These are phyloP conservation scores for Drosophila hydei DNA, from an alignment of 1,140 invertebrate genomes.

Conservation along the genomic window DNA sequence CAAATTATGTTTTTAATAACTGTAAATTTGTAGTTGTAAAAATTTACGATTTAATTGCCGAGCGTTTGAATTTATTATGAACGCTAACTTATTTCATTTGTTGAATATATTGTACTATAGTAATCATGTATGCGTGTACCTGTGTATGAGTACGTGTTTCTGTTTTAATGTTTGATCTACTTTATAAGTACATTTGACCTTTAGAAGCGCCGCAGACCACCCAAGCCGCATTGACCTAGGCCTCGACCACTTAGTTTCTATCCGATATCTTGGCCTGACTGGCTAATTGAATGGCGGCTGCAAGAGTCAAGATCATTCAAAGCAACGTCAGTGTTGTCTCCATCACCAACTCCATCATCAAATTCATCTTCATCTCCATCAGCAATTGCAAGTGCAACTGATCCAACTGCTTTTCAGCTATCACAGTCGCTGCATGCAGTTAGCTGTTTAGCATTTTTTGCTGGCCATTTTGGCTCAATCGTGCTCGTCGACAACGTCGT, in stretches of 20 bases:
- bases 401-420: constrained; percentile 23
- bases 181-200: constrained; percentile 38
- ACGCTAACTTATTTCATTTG: constrained; percentile 59
- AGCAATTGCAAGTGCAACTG: constrained; percentile 18
- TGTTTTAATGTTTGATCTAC: not conserved
- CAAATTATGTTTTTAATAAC: constrained; percentile 82
- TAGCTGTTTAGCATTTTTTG: constrained; percentile 62
- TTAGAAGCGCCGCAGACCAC: constrained; percentile 48
- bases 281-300: constrained; percentile 34
- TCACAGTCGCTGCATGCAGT: constrained; percentile 39
- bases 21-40: constrained; percentile 83
- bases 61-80: constrained; percentile 77
- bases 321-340: constrained; percentile 15
- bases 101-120: constrained; percentile 33
- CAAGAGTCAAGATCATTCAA: constrained; percentile 42
- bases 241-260: constrained; percentile 42
- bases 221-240: constrained; percentile 59
- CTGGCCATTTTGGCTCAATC: constrained; percentile 26
- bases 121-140: not conserved
- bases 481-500: constrained; percentile 38
- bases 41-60: constrained; percentile 79
- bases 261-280: constrained; percentile 3
- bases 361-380: constrained; percentile 23
- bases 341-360: constrained; percentile 15
- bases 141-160: constrained; percentile 2